These are phyloP conservation scores for Loxodonta africana DNA, from an alignment of 2,113 vertebrate genomes.

Conservation along the genomic window DNA sequence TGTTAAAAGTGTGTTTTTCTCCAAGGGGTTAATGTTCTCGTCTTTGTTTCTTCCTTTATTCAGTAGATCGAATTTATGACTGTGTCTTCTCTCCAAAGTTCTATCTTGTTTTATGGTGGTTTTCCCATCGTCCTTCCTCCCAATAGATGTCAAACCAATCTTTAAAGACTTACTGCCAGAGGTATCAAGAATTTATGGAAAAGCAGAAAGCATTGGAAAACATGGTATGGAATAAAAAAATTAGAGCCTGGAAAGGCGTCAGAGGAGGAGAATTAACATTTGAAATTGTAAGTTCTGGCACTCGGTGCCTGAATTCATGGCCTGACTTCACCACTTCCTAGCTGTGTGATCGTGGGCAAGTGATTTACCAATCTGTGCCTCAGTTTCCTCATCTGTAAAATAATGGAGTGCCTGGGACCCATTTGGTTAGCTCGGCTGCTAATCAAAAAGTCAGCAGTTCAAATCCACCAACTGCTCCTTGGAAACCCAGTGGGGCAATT, in stretches of 20 bases:
- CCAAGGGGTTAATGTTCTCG: not conserved
- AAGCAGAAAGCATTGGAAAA: constrained; percentile 18
- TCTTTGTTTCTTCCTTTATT: not conserved
- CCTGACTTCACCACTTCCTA: not conserved
- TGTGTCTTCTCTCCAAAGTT: not conserved
- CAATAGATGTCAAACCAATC: constrained; percentile 9
- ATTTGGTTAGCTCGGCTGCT: no score
- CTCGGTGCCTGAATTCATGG: not conserved
- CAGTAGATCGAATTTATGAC: not conserved
- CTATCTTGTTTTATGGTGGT: constrained; percentile 25
- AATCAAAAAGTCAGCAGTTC: no score
- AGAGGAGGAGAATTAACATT: not conserved
- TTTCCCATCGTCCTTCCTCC: constrained; percentile 24
- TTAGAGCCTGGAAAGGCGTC: not conserved
- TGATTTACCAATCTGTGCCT: not conserved
- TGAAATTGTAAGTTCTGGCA: not conserved
- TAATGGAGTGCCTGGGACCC: not conserved
- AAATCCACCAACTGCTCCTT: no score
- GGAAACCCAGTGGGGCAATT: no score
- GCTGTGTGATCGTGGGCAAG: not conserved
- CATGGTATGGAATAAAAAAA: constrained; percentile 1
- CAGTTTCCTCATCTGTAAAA: constrained; percentile 50
- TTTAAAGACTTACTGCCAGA: constrained; percentile 4
- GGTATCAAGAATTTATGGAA: constrained; percentile 47
- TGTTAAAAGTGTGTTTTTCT: not conserved